phyloP scores from a whole-genome alignment of 2,797 vertebrate species.

The Oryzias sinensis region DNA sequence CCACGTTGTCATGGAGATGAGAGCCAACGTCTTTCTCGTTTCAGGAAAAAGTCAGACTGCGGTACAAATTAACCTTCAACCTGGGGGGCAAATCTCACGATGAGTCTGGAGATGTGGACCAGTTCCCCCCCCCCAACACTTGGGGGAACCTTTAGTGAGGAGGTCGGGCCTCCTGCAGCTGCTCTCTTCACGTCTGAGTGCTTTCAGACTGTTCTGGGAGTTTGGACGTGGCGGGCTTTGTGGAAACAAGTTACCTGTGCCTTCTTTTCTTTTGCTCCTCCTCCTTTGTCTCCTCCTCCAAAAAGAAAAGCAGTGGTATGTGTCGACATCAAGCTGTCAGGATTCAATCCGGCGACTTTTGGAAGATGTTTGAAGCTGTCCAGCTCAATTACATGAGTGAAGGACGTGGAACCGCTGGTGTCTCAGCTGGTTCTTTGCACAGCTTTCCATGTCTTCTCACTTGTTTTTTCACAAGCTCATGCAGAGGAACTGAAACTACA shows the following conservation, averaged over 20 bases:
- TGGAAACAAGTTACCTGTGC: conserved; percentile 61
- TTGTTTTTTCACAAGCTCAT: too few relatives aligned
- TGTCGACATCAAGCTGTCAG: too few relatives aligned
- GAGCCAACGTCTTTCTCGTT: conserved; percentile 10
- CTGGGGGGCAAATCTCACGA: conserved; percentile 87
- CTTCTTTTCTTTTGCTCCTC: conserved; percentile 48
- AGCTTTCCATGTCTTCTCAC: too few relatives aligned
- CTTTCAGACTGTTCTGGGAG: conserved; percentile 30
- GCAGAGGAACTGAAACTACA: too few relatives aligned
- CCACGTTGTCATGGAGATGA: background rate
- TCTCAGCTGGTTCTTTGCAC: too few relatives aligned
- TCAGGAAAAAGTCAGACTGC: conserved; percentile 95
- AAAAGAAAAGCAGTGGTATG: too few relatives aligned
- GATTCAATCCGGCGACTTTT: too few relatives aligned
- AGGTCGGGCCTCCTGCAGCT: conserved; percentile 41
- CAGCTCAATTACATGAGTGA: too few relatives aligned
- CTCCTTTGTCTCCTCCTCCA: too few relatives aligned
- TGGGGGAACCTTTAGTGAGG: conserved; percentile 88
- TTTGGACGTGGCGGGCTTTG: conserved; percentile 32
- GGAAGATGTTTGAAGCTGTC: too few relatives aligned
- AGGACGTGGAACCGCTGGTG: too few relatives aligned
- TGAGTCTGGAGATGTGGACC: conserved; percentile 93
- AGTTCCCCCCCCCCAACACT: conserved; percentile 89
- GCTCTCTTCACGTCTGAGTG: conserved; percentile 56
- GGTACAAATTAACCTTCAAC: conserved; percentile 94